Conservation (phyloP, 2,888 invertebrate genomes). For the Apodemia hepburni region DNA sequence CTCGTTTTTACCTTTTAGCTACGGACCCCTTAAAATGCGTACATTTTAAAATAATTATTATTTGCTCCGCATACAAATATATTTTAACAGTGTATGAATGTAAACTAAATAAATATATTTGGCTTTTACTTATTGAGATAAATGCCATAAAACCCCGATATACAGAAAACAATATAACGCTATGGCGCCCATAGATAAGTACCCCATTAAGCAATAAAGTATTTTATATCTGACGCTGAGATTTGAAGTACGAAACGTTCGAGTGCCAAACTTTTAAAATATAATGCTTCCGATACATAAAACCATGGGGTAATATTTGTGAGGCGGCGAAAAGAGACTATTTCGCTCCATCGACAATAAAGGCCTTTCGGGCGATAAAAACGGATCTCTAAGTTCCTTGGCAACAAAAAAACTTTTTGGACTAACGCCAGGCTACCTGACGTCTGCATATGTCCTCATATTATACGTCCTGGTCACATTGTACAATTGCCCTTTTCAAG, state of each 20-base stretch:
- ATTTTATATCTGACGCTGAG: slow-evolving; percentile 33
- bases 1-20: too few species aligned
- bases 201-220: slow-evolving; percentile 34
- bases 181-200: slow-evolving; percentile 30
- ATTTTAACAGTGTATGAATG: too few species aligned
- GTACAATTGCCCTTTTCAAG: too few species aligned
- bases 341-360: slow-evolving; percentile 75
- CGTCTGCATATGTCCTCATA: slow-evolving; percentile 37
- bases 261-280: slow-evolving; percentile 71
- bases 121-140: not conserved
- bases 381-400: slow-evolving; percentile 77
- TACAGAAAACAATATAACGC: slow-evolving; percentile 24
- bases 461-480: too few species aligned
- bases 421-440: slow-evolving; percentile 72
- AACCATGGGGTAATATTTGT: slow-evolving; percentile 75
- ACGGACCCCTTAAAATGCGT: too few species aligned
- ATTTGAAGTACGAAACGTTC: slow-evolving; percentile 32
- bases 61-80: too few species aligned
- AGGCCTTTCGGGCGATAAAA: slow-evolving; percentile 79
- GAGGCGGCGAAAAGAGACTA: slow-evolving; percentile 69
- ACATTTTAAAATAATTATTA: too few species aligned
- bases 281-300: slow-evolving; percentile 78
- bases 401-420: slow-evolving; percentile 78
- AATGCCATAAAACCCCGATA: not conserved
- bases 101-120: not conserved